Percentiles rank a stretch among this genome's conserved stretches.
phyloP scores from a whole-genome alignment of 2,797 vertebrate species.

The Sebastolobus alascanus region DNA sequence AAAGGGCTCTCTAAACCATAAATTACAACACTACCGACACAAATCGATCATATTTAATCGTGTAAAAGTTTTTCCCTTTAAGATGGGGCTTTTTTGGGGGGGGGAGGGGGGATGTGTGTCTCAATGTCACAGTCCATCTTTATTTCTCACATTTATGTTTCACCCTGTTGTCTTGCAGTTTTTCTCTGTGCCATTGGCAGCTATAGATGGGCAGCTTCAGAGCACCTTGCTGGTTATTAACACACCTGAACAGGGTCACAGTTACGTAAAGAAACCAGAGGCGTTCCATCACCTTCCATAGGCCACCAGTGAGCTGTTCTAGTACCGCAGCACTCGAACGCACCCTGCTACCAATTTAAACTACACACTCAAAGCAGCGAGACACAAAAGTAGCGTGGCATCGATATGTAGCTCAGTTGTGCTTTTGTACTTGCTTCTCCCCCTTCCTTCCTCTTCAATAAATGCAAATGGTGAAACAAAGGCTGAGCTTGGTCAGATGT shows the following conservation, averaged over 20 bases:
- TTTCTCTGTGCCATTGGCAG: constrained; percentile 67
- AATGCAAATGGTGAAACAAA: constrained; percentile 59
- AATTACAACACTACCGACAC: background rate
- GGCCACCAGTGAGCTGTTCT: constrained; percentile 46
- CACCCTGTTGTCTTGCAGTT: background rate
- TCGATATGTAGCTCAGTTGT: constrained; percentile 67
- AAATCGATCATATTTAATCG: background rate
- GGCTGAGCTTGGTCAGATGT: background rate
- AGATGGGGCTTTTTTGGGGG: background rate
- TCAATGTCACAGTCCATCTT: background rate
- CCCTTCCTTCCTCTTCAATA: constrained; percentile 63
- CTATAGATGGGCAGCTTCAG: constrained; percentile 62
- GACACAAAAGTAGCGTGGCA: constrained; percentile 47
- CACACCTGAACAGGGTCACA: constrained; percentile 11
- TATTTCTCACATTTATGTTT: background rate
- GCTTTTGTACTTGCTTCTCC: constrained; percentile 71
- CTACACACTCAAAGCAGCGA: constrained; percentile 28
- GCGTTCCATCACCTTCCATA: constrained; percentile 21
- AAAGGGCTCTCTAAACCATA: background rate
- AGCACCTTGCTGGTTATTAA: constrained; percentile 26
- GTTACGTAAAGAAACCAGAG: constrained; percentile 10
- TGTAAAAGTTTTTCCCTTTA: background rate
- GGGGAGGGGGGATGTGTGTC: background rate
- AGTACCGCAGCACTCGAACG: constrained; percentile 19
- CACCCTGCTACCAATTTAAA: constrained; percentile 35